Conservation (phyloP, 2,113 vertebrate species). For the Serilophus lunatus region DNA sequence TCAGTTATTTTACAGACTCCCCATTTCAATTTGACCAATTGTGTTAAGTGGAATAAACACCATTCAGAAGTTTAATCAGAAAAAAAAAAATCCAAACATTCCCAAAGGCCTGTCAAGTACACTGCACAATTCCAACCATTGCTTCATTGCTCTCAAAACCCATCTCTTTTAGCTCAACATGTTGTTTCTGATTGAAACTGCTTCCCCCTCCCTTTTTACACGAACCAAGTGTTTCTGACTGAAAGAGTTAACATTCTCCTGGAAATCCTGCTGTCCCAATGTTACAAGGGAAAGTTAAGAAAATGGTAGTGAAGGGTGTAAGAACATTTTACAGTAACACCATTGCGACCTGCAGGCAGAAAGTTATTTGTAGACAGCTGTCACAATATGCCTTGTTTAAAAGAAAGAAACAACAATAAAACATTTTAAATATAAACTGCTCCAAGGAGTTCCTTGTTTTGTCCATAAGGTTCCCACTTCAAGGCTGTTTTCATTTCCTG, state of each 20-base stretch:
- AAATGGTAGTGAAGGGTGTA: background rate
- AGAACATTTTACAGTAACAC: background rate
- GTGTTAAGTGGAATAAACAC: background rate
- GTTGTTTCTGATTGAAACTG: background rate
- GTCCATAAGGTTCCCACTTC: background rate
- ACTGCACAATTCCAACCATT: background rate
- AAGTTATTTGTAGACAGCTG: background rate
- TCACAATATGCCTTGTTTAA: background rate
- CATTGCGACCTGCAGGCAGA: background rate
- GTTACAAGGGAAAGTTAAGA: background rate
- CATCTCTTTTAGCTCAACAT: background rate
- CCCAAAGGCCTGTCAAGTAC: background rate
- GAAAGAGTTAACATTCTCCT: background rate
- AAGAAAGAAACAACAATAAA: background rate
- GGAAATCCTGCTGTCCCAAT: background rate
- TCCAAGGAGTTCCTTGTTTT: background rate
- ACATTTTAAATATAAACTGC: background rate
- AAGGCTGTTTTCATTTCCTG: background rate
- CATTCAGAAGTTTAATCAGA: background rate
- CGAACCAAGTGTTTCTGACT: background rate
- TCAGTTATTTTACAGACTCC: background rate
- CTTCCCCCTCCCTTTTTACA: background rate
- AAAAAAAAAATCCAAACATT: background rate
- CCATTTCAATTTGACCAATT: background rate
- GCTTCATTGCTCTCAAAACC: background rate